Conservation (phyloP, 2,113 vertebrate species). For the Cyanistes caeruleus region DNA sequence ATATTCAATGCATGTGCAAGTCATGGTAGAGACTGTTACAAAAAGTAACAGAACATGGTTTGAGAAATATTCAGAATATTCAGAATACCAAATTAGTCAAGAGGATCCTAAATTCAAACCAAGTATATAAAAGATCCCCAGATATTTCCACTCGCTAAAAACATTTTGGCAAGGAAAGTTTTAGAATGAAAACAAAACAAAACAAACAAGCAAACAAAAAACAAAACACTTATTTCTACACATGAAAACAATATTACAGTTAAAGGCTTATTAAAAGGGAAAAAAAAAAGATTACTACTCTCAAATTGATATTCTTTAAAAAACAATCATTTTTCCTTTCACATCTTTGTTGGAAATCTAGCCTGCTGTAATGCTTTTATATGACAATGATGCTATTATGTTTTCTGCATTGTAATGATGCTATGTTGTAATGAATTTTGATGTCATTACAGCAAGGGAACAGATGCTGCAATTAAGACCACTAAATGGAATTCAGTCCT, state of each 20-base stretch:
- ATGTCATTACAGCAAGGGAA: conserved; percentile 9
- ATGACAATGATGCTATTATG: not conserved
- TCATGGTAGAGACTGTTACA: not conserved
- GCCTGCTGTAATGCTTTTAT: conserved; percentile 14
- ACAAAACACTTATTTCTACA: not conserved
- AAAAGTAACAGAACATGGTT: not conserved
- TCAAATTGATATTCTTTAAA: not conserved
- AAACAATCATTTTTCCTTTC: not conserved
- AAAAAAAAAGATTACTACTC: not conserved
- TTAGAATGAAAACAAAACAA: not conserved
- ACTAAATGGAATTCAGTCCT: not conserved
- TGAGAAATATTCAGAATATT: not conserved
- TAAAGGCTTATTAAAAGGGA: not conserved
- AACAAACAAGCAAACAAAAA: not conserved
- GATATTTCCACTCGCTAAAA: not conserved
- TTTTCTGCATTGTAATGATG: conserved; percentile 10
- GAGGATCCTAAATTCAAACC: not conserved
- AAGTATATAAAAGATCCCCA: not conserved
- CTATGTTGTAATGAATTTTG: conserved; percentile 31
- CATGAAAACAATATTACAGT: not conserved
- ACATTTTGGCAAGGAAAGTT: not conserved
- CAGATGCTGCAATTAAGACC: conserved; percentile 43
- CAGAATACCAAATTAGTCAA: not conserved
- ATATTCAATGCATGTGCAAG: not conserved
- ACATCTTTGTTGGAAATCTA: not conserved